A percentile compares a stretch with the other conserved stretches of the same genome.
Conservation (phyloP, 2,113 vertebrate genomes). For the Baryphthengus martii region DNA sequence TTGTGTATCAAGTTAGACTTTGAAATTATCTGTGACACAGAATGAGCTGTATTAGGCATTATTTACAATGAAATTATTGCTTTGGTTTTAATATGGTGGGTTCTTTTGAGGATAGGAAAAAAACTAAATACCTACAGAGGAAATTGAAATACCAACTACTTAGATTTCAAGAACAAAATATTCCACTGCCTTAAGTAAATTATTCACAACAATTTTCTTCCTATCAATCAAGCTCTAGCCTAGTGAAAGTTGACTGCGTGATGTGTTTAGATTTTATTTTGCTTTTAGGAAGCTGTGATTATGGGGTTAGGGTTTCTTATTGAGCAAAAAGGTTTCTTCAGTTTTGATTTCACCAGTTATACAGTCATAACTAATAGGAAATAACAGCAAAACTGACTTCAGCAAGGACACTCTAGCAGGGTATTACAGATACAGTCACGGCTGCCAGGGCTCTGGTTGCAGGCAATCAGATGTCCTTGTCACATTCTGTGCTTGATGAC, state of each 20-base stretch:
- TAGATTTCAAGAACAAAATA: background rate
- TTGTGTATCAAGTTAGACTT: background rate
- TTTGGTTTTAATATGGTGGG: background rate
- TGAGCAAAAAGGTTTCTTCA: background rate
- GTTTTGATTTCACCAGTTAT: background rate
- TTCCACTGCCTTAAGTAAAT: background rate
- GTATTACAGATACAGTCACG: background rate
- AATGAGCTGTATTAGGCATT: background rate
- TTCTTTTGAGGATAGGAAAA: background rate
- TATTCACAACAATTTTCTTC: background rate
- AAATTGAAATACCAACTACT: background rate
- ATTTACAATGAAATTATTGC: background rate
- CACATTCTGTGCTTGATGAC: background rate
- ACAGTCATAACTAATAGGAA: background rate
- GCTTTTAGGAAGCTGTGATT: background rate
- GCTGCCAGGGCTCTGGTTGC: background rate
- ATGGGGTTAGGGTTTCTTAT: background rate
- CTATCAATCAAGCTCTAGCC: background rate
- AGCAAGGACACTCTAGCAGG: background rate
- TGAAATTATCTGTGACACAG: background rate
- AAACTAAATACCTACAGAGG: background rate
- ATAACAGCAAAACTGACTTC: background rate
- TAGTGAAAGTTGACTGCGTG: background rate
- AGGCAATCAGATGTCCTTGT: conserved; percentile 18
- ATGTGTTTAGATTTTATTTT: background rate